Evolutionary conservation across 2,113 vertebrate species (phyloP).

Genomic region (Hydrolagus affinis): DNA sequence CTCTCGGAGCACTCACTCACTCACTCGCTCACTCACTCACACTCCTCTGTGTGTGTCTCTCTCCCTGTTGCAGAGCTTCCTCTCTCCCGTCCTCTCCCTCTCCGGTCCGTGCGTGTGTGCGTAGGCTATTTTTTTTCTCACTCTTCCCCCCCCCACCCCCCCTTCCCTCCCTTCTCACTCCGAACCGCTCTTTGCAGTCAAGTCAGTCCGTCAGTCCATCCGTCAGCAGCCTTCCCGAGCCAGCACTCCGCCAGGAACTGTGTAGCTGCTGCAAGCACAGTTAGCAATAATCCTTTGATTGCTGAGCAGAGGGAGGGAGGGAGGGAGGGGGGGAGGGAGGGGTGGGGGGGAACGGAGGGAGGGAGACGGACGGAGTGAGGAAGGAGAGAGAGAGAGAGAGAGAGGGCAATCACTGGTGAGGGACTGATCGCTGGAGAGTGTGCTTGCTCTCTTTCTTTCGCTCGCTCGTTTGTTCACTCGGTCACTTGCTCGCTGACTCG

Average conservation of each 20-base stretch:
- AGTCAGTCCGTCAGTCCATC: no score
- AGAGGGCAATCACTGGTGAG: no score
- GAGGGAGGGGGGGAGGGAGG: constrained; percentile 44
- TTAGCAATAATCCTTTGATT: constrained; percentile 73
- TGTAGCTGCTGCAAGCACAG: constrained; percentile 62
- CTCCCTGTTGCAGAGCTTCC: no score
- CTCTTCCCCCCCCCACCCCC: constrained; percentile 59
- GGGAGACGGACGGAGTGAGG: constrained; percentile 45
- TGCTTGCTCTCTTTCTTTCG: constrained; percentile 37
- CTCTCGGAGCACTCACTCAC: no score
- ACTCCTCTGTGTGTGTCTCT: no score
- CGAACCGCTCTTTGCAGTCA: constrained; percentile 62
- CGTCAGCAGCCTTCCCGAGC: constrained; percentile 56
- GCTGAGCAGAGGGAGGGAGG: constrained; percentile 53
- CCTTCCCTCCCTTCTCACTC: no score
- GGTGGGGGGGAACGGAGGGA: constrained; percentile 37
- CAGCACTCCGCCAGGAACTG: constrained; percentile 60
- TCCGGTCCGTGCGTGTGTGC: no score
- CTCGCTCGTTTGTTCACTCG: no score
- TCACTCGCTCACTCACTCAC: no score
- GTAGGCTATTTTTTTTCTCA: constrained; percentile 34
- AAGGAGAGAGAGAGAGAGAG: constrained; percentile 36
- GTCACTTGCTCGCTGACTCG: background rate
- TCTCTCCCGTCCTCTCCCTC: no score
- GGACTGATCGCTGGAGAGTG: constrained; percentile 23